These are phyloP conservation scores for Mechanitis messenoides DNA, from an alignment of 2,888 invertebrate species.

Conservation along the genomic window DNA sequence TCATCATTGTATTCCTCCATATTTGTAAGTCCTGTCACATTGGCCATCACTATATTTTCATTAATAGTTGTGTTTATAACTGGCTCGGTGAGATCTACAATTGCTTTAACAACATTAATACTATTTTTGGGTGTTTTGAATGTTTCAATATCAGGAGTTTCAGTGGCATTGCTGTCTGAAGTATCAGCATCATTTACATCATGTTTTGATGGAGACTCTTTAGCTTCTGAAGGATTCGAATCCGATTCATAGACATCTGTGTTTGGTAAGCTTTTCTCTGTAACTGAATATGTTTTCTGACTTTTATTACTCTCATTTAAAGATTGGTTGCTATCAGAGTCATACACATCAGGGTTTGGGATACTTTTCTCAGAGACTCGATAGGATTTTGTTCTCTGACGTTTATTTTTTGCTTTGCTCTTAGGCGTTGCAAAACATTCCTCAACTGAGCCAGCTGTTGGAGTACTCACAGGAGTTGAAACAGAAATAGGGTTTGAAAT, in stretches of 20 bases:
- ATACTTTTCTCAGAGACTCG: slow-evolving; percentile 56
- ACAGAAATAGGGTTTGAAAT: slow-evolving; percentile 32
- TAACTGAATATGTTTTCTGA: slow-evolving; percentile 49
- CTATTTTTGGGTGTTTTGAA: slow-evolving; percentile 30
- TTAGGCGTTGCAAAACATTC: slow-evolving; percentile 69
- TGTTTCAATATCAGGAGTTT: slow-evolving; percentile 23
- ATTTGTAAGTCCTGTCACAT: slow-evolving; percentile 58
- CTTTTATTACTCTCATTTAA: slow-evolving; percentile 44
- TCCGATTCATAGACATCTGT: slow-evolving; percentile 77
- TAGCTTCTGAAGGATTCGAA: slow-evolving; percentile 58
- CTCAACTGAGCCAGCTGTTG: slow-evolving; percentile 38
- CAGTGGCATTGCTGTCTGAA: slow-evolving; percentile 36
- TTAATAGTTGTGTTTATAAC: slow-evolving; percentile 38
- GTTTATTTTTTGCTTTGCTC: slow-evolving; percentile 66
- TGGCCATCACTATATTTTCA: slow-evolving; percentile 63
- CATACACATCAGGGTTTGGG: slow-evolving; percentile 72
- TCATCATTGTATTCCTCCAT: slow-evolving; percentile 32
- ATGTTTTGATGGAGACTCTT: slow-evolving; percentile 28
- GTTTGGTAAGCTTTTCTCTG: slow-evolving; percentile 58
- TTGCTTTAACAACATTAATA: slow-evolving; percentile 28
- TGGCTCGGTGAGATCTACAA: slow-evolving; percentile 54
- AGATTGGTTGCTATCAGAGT: slow-evolving; percentile 75
- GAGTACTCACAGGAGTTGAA: slow-evolving; percentile 29
- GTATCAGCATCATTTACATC: slow-evolving; percentile 35
- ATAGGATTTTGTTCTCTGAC: slow-evolving; percentile 56